Base-by-base conservation (phyloP, 2,888 invertebrate genomes). In the Stegana nigrithorax region DNA sequence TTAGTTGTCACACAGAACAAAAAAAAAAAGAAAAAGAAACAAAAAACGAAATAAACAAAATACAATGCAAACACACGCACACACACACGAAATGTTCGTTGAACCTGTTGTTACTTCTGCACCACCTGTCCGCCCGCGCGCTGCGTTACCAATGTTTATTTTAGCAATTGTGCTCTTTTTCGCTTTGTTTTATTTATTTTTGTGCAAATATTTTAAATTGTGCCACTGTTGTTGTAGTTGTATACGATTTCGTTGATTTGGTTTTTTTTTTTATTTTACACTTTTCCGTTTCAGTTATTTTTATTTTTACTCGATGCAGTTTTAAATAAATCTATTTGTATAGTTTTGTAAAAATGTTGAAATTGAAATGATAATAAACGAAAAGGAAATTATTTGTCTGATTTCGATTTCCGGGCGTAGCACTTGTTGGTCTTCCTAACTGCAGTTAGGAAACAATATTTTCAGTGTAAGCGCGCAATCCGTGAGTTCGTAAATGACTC, bases 151-250 rank as follows among this genome's bases (percentile, higher is more conserved):
- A 25, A 21, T 50, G 25, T 25, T 50, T 25, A 14, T n/a, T 25
- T 50, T 50, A 21, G 32, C 59, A 44, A 32, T 60, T 19, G 23
- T 44, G 27, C 45, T 29, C 39, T 44, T 50, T 57, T 59, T 58
- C 64, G 74, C 74, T 74, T 65, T 74, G 74, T 73, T 75, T 67
- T n/a, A n/a, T n/a, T 70, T 74, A 67, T 73, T 75, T 74, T 65
- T 12, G 67, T 65, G 67, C 67, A 64, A 72, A 68, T 69, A 67
- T 65, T 72, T 73, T 60, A 44, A 68, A 75, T 64, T 69, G 75
- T 73, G 73, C 77, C 69, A 75, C 65, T 77, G 78, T 70, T 44
- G 26, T 50, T 26, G 25, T 50, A 14, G 23, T 23, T 14, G n/a
- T n/a, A n/a, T 23, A 8, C 6, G 10, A 12, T 17, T 5, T 55